phyloP scores from a whole-genome alignment of 2,797 vertebrate genomes.

The Polyboroides typus region DNA sequence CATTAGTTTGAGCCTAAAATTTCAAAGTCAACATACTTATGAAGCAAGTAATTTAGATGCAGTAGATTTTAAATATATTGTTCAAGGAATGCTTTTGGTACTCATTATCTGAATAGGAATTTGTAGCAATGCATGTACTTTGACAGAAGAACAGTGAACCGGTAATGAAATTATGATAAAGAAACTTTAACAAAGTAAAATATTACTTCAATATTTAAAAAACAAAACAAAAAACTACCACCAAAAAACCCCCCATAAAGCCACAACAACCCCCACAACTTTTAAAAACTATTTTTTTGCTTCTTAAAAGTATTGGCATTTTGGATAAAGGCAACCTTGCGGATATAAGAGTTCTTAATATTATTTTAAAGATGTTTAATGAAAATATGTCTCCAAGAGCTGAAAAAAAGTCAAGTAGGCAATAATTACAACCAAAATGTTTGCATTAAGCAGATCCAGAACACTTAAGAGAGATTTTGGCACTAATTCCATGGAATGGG shows the following conservation, averaged over 20 bases:
- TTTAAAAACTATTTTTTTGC: not conserved
- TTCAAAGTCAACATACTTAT: not conserved
- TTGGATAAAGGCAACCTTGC: not conserved
- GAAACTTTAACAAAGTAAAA: not conserved
- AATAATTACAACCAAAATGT: not conserved
- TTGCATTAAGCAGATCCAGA: not conserved
- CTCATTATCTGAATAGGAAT: not conserved
- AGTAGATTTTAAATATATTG: not conserved
- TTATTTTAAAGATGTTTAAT: not conserved
- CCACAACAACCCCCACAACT: rapidly evolving
- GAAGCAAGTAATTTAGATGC: not conserved
- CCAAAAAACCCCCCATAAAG: not conserved
- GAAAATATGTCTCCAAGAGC: not conserved
- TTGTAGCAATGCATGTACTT: not conserved
- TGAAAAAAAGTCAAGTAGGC: not conserved
- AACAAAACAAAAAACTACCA: not conserved
- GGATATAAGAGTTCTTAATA: not conserved
- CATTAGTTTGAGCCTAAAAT: not conserved
- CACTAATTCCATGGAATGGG: not conserved
- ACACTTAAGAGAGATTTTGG: not conserved
- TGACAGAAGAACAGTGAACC: not conserved
- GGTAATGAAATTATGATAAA: not conserved
- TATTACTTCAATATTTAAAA: not conserved
- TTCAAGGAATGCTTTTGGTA: not conserved
- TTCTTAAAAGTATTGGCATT: not conserved